Evolutionary conservation across 2,888 invertebrate species (phyloP).

Genomic region (Epinotia demarniana): DNA sequence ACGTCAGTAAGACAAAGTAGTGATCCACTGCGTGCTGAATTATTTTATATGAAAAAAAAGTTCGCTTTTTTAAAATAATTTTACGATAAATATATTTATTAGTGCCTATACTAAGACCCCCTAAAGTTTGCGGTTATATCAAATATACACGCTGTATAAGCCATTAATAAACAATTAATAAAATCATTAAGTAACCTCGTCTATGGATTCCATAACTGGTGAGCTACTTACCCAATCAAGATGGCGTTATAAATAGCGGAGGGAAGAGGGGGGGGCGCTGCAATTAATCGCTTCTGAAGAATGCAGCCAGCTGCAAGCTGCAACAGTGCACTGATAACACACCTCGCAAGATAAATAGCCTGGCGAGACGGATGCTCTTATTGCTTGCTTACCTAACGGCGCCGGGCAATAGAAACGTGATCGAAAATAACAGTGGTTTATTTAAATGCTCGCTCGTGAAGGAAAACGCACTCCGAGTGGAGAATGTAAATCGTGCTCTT

Average conservation of each 20-base stretch:
- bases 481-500: background rate
- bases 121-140: too few relatives aligned
- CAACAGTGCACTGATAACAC: conserved; percentile 71
- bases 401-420: conserved; percentile 34
- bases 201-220: conserved; percentile 56
- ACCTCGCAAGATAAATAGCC: conserved; percentile 64
- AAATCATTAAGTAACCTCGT: conserved; percentile 48
- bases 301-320: conserved; percentile 75
- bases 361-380: conserved; percentile 41
- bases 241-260: conserved; percentile 72
- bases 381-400: conserved; percentile 41
- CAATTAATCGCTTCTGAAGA: conserved; percentile 75
- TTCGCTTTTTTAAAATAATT: too few relatives aligned
- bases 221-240: conserved; percentile 63
- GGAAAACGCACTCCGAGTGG: background rate
- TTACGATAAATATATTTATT: too few relatives aligned
- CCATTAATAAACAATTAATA: background rate
- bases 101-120: too few relatives aligned
- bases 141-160: too few relatives aligned
- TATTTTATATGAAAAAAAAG: too few relatives aligned
- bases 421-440: conserved; percentile 39
- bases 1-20: too few relatives aligned
- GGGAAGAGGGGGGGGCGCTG: too few relatives aligned
- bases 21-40: too few relatives aligned
- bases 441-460: conserved; percentile 27